phyloP scores from a whole-genome alignment of 2,113 vertebrate genomes.

The Scytalopus superciliaris region DNA sequence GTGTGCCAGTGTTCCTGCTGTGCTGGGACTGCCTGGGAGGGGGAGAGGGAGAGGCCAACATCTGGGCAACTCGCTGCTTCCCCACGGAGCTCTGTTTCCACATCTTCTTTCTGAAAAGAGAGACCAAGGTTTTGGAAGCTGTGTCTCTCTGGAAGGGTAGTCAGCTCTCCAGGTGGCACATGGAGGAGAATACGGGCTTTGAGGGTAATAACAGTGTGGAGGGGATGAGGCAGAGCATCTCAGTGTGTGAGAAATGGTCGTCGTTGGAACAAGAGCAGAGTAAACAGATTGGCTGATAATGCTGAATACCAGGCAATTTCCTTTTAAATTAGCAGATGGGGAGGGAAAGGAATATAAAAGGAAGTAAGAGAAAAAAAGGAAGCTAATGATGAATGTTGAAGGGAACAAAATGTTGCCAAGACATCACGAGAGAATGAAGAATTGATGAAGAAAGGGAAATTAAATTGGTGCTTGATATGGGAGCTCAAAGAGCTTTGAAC shows the following conservation, averaged over 20 bases:
- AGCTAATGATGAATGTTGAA: slow-evolving; percentile 49
- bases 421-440: slow-evolving; percentile 48
- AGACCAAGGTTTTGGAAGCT: background rate
- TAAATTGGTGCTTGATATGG: background rate
- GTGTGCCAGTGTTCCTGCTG: fast-evolving
- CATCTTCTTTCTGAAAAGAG: background rate
- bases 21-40: background rate
- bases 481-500: background rate
- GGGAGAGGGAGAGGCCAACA: background rate
- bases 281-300: slow-evolving; percentile 63
- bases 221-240: slow-evolving; percentile 2
- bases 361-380: slow-evolving; percentile 30
- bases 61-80: background rate
- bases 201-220: background rate
- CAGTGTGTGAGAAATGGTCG: slow-evolving; percentile 37
- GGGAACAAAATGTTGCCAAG: slow-evolving; percentile 59
- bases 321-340: slow-evolving; percentile 66
- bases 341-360: slow-evolving; percentile 60
- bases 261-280: slow-evolving; percentile 22
- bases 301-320: slow-evolving; percentile 50
- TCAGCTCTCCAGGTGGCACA: background rate
- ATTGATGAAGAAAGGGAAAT: slow-evolving; percentile 53
- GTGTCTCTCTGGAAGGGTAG: background rate
- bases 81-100: background rate
- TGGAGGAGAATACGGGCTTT: background rate